A percentile compares a stretch with the other conserved stretches of the same genome.
Conservation (phyloP, 2,888 invertebrate species). For the Tetragnatha montana region DNA sequence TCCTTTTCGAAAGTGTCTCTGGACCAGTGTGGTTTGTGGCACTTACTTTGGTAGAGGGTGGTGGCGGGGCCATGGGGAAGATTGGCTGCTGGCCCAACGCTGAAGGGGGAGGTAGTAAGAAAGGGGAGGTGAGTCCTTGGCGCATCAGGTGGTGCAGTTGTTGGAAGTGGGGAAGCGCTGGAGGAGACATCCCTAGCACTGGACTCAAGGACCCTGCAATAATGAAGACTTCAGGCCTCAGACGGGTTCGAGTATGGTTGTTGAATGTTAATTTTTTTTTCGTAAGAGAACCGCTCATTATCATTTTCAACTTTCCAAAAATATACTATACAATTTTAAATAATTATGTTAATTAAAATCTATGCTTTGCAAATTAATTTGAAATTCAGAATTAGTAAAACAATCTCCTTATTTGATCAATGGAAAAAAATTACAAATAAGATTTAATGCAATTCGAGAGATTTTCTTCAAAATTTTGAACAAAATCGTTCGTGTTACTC, state of each 20-base stretch:
- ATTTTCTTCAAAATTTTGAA: too few relatives aligned
- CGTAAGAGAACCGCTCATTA: neutral
- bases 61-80: conserved; percentile 39
- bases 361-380: too few relatives aligned
- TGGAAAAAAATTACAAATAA: too few relatives aligned
- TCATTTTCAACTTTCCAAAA: neutral
- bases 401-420: too few relatives aligned
- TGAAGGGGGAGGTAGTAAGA: conserved; percentile 55
- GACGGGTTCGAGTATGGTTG: too few relatives aligned
- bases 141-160: conserved; percentile 86
- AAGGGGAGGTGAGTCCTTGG: conserved; percentile 58
- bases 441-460: too few relatives aligned
- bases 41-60: conserved; percentile 41
- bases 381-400: too few relatives aligned
- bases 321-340: neutral
- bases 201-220: conserved; percentile 86
- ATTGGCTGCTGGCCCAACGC: conserved; percentile 60
- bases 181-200: conserved; percentile 80
- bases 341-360: too few relatives aligned
- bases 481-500: too few relatives aligned
- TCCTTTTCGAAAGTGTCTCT: conserved; percentile 7
- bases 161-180: conserved; percentile 72
- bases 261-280: neutral
- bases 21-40: neutral
- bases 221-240: too few relatives aligned